Base-by-base conservation (phyloP, 2,888 invertebrate species). In the Stomorhina lunata region DNA sequence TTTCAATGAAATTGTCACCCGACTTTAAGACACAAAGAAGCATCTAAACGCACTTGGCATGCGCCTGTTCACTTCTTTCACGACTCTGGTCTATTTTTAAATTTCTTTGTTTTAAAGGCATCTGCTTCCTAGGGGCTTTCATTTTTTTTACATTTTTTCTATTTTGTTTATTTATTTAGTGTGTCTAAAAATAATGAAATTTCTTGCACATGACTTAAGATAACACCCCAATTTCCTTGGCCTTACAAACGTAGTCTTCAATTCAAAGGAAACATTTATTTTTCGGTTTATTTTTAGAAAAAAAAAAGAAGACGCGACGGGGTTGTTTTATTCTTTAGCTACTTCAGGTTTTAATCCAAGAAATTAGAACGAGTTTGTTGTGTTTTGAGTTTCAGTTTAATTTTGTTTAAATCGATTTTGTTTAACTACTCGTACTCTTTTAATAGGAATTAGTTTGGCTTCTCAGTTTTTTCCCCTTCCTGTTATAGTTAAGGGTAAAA, bases 1-100 rank as follows among this genome's bases (percentile, higher is more conserved):
- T 68, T 68, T 68, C n/a, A 37, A 22, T 53, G 53, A 50, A 66
- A 9, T 66, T 53, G 68, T 37, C 53, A 53, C 68, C 68, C 25
- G 40, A 9, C 17, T 34, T n/a, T n/a, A 61, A 57, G 10, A 6
- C 27, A 12, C 9, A 32, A n/a, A n/a, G n/a, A n/a, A n/a, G n/a
- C n/a, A n/a, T n/a, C n/a, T n/a, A n/a, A 12, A 25, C 45, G 1
- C 50, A 71, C n/a, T 57, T 71, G 57, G 32, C 71, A 71, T 71
- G 71, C 45, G 71, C 45, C 43, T 17, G 20, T 57, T 57, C 29
- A 40, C 37, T 7, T 34, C 20, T 53, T 53, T 25, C 12, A 25
- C 22, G 25, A 48, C 25, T 50, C 15, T 37, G 17, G 48, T 12
- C 29, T n/a, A 25, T 25, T 43, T 63, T 43, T 15, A 27, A 1